phyloP scores from a whole-genome alignment of 2,797 vertebrate species.

The Otus scops region DNA sequence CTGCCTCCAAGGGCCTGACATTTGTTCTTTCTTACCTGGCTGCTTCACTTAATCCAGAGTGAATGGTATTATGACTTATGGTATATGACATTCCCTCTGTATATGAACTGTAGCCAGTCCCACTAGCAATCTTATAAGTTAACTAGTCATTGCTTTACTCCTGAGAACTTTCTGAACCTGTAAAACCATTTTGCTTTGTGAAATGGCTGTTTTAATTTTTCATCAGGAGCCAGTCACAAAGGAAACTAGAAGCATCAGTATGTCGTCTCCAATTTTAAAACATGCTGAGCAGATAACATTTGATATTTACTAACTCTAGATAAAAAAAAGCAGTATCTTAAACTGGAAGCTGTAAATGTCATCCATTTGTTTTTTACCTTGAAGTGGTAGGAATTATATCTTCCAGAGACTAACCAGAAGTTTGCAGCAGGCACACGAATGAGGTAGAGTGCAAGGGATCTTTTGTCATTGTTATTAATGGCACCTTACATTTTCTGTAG shows the following conservation, averaged over 20 bases:
- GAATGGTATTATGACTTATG: neutral
- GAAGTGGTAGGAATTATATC: neutral
- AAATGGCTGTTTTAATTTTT: neutral
- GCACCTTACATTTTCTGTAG: neutral
- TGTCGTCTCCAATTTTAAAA: neutral
- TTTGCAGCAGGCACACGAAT: neutral
- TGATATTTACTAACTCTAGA: neutral
- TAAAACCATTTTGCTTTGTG: neutral
- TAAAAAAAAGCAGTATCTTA: neutral
- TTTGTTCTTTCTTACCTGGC: neutral
- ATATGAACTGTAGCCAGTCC: neutral
- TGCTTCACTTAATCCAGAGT: neutral
- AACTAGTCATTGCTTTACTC: neutral
- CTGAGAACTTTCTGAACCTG: neutral
- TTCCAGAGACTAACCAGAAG: neutral
- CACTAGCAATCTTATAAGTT: neutral
- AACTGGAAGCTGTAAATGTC: neutral
- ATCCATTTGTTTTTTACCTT: neutral
- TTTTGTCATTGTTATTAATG: neutral
- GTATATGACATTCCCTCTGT: neutral
- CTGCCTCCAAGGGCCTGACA: neutral
- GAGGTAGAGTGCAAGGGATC: neutral
- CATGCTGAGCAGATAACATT: neutral
- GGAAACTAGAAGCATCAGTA: neutral
- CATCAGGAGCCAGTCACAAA: neutral